Base-by-base conservation (phyloP, 2,888 invertebrate genomes). In the Acanthosepion esculentum region DNA sequence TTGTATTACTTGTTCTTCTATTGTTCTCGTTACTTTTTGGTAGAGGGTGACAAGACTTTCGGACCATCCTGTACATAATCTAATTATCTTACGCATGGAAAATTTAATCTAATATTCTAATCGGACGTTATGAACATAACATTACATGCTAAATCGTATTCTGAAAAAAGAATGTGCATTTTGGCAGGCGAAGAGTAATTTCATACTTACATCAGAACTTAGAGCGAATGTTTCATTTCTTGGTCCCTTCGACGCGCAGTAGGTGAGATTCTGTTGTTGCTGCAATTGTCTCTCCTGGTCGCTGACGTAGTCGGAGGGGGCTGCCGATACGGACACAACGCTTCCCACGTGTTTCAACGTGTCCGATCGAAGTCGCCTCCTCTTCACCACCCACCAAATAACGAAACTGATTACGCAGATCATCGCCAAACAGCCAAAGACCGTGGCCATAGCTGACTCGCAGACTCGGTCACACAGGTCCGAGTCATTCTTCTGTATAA, bases 281-380 rank as follows among this genome's bases (percentile, higher is more conserved):
- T 78, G 78, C 50, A 91, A 48, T 55, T 94, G 91, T 50, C 96
- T 95, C 55, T 96, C 96, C 41, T 96, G 95, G 29, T 97, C 97
- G 78, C 97, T 97, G 48, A 97, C 96, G 95, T 97, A 97, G 95
- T 97, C 97, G 0, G 97, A 97, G 0, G 97, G 97, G 29, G 97
- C 96, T 10, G 97, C 97, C 20, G 97, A 97, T 95, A 97, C 96
- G 18, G 97, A 97, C 12, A 96, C 96, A 33, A 96, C 95, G 94
- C 97, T 97, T 78, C 96, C 96, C 23, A 97, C 96, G 94, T 97
- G 97, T 94, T 97, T 97, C 95, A 96, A 95, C 91, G 96, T 95
- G 29, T 95, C 95, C 91, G 96, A 95, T n/a, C 96, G 95, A n/a
- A 96, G 94, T 20, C 96, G 96, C 26, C 95, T 95, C 94, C 96